Percentiles rank a stretch among this genome's conserved stretches.
Evolutionary conservation across 2,113 vertebrate species (phyloP).

Genomic region (Murina feae): DNA sequence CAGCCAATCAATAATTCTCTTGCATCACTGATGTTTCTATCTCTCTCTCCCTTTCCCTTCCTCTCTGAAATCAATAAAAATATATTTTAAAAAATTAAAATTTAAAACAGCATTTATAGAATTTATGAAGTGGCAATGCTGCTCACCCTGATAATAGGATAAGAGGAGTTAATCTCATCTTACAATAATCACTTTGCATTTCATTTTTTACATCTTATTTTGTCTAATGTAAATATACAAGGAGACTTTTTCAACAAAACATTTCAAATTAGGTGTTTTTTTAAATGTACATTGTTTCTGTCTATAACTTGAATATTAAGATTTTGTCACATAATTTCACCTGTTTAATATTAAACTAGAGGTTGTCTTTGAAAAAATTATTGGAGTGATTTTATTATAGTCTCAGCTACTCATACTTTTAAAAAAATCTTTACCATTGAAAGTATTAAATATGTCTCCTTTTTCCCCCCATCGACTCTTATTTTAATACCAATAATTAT

Average conservation of each 20-base stretch:
- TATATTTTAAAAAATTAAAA: too few species aligned
- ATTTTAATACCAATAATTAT: slow-evolving; percentile 2
- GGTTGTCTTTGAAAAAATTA: not conserved
- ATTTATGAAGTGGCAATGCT: not conserved
- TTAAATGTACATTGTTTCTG: not conserved
- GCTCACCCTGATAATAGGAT: not conserved
- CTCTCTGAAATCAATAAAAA: too few species aligned
- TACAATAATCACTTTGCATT: not conserved
- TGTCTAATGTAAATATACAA: not conserved
- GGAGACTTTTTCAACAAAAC: not conserved
- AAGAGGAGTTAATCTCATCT: not conserved
- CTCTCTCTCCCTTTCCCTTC: too few species aligned
- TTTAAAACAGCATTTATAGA: not conserved
- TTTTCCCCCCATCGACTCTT: not conserved
- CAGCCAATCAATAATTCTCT: too few species aligned
- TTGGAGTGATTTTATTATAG: not conserved
- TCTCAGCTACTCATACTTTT: not conserved
- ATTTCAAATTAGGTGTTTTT: not conserved
- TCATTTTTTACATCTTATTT: not conserved
- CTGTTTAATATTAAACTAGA: not conserved
- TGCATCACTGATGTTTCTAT: too few species aligned
- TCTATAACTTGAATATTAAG: not conserved
- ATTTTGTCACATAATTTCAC: not conserved
- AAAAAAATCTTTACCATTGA: too few species aligned
- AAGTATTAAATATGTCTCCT: too few species aligned